Conservation (phyloP, 2,888 invertebrate species). For the Clistopyga incitator region DNA sequence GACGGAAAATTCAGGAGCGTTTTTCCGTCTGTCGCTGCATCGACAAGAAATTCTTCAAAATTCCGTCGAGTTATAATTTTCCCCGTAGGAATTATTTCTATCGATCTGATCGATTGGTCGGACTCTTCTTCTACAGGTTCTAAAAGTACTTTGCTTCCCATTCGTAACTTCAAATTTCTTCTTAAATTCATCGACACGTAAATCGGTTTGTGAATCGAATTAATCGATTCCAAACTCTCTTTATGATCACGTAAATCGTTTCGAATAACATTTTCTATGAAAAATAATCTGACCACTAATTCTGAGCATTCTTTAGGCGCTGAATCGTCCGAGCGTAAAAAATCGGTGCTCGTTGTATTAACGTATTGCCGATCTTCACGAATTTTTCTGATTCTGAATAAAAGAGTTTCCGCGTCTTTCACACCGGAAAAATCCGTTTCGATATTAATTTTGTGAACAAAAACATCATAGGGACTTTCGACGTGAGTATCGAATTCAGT, state of each 20-base stretch:
- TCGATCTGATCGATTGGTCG: slow-evolving; percentile 83
- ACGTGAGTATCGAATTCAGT: slow-evolving; percentile 60
- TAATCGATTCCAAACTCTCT: slow-evolving; percentile 19
- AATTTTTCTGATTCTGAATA: slow-evolving; percentile 77
- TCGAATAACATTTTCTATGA: slow-evolving; percentile 75
- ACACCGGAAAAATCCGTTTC: slow-evolving; percentile 49
- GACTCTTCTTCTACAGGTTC: slow-evolving; percentile 79
- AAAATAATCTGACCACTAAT: slow-evolving; percentile 76
- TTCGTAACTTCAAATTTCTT: slow-evolving; percentile 85
- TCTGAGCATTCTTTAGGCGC: slow-evolving; percentile 61
- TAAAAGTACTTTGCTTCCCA: slow-evolving; percentile 86
- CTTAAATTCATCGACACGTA: slow-evolving; percentile 86
- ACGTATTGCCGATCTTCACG: slow-evolving; percentile 68
- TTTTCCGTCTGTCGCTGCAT: slow-evolving; percentile 84
- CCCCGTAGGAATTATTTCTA: slow-evolving; percentile 84
- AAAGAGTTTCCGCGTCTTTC: slow-evolving; percentile 52
- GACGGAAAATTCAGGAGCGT: slow-evolving; percentile 86
- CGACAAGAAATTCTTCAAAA: slow-evolving; percentile 82
- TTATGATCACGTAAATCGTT: slow-evolving; percentile 69
- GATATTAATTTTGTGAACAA: slow-evolving; percentile 78
- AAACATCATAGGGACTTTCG: slow-evolving; percentile 82
- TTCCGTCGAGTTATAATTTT: slow-evolving; percentile 72
- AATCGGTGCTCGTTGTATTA: slow-evolving; percentile 66
- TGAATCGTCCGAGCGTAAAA: slow-evolving; percentile 65
- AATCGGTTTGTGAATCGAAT: slow-evolving; percentile 81